A percentile compares a stretch with the other conserved stretches of the same genome.
phyloP scores from a whole-genome alignment of 2,113 vertebrate species.

The Apteryx owenii region DNA sequence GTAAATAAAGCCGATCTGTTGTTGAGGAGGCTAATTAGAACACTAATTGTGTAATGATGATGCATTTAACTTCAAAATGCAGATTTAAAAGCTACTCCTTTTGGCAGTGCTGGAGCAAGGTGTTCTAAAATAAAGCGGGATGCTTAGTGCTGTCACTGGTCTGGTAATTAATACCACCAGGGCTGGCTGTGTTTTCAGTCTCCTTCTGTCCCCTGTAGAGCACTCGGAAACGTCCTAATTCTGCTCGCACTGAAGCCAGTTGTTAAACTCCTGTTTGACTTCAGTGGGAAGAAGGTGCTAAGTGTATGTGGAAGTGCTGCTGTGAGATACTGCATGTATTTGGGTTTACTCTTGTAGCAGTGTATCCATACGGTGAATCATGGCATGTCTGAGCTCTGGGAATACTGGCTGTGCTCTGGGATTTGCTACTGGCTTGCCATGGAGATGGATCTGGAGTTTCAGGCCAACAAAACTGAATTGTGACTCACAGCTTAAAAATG shows the following conservation, averaged over 20 bases:
- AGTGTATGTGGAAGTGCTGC: neutral
- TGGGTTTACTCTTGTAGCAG: neutral
- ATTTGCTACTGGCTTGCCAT: slow-evolving; percentile 19
- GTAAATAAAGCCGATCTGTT: slow-evolving; percentile 72
- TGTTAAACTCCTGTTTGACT: neutral
- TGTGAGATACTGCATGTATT: neutral
- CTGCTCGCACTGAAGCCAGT: neutral
- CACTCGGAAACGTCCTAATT: neutral
- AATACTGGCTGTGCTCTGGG: neutral
- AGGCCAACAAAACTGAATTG: slow-evolving; percentile 43
- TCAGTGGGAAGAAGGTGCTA: neutral
- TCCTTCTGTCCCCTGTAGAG: neutral
- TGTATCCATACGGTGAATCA: too few species aligned
- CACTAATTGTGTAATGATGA: slow-evolving; percentile 45
- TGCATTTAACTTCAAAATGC: slow-evolving; percentile 38
- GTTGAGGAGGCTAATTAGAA: slow-evolving; percentile 61
- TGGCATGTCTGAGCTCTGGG: neutral
- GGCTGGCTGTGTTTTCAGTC: neutral
- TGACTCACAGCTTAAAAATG: slow-evolving; percentile 61
- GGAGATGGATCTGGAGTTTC: slow-evolving; percentile 53
- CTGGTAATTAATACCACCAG: slow-evolving; percentile 12
- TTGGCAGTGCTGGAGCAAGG: slow-evolving; percentile 19
- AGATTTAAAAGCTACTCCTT: slow-evolving; percentile 26
- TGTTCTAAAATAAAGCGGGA: neutral
- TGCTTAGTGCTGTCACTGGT: neutral